Conservation (phyloP, 2,797 vertebrate species). For the Loriculus beryllinus region DNA sequence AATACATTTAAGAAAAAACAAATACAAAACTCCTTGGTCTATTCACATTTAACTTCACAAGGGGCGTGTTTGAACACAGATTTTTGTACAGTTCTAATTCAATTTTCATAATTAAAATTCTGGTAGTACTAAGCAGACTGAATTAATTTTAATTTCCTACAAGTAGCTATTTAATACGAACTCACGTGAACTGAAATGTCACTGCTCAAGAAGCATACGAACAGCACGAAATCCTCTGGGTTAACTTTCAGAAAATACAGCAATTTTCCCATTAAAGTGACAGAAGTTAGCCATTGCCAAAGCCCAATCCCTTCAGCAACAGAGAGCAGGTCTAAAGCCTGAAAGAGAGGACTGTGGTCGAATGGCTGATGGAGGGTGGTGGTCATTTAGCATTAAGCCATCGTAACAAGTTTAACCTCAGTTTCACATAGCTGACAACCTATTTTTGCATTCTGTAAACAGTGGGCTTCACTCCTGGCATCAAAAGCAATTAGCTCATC, state of each 20-base stretch:
- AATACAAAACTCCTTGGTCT: not conserved
- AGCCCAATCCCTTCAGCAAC: not conserved
- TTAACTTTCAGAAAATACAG: not conserved
- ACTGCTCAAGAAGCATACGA: not conserved
- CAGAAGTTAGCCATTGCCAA: not conserved
- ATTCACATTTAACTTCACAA: not conserved
- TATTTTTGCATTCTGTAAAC: not conserved
- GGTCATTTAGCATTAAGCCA: not conserved
- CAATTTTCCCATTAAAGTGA: not conserved
- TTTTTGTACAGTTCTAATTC: not conserved
- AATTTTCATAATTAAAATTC: constrained; percentile 29
- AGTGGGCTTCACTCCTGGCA: not conserved
- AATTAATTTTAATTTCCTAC: constrained; percentile 24
- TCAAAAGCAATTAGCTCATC: not conserved
- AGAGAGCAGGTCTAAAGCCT: not conserved
- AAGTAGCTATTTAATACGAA: constrained; percentile 5
- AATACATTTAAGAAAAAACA: not conserved
- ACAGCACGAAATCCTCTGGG: not conserved
- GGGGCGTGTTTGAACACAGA: not conserved
- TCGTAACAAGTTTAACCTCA: not conserved
- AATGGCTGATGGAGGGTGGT: not conserved
- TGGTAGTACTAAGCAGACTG: not conserved
- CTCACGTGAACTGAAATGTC: not conserved
- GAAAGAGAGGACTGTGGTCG: not conserved
- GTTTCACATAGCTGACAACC: not conserved